A percentile compares a stretch with the other conserved stretches of the same genome.
Evolutionary conservation across 2,113 vertebrate species (phyloP).

Genomic region (Alligator sinensis): DNA sequence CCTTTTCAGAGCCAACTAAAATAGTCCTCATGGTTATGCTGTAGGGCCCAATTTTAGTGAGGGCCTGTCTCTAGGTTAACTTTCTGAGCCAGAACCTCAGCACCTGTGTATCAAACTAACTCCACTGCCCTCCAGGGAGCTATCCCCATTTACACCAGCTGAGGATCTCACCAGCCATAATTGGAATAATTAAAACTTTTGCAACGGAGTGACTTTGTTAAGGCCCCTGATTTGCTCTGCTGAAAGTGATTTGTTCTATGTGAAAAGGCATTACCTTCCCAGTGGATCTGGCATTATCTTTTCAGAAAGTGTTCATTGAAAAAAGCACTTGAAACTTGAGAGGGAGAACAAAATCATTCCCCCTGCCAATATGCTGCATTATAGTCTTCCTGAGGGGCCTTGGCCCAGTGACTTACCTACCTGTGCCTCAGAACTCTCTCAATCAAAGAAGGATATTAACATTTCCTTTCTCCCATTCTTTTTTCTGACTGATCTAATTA

Average conservation of each 20-base stretch:
- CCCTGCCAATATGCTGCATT: background rate
- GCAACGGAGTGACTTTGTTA: slow-evolving; percentile 16
- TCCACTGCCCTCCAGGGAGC: background rate
- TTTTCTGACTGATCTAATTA: background rate
- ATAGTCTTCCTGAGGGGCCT: background rate
- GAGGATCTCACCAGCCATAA: background rate
- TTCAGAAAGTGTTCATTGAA: background rate
- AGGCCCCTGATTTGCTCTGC: slow-evolving; percentile 6
- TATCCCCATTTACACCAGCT: accelerated
- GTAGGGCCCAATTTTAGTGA: background rate
- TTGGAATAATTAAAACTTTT: background rate
- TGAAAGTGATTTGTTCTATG: slow-evolving; percentile 11
- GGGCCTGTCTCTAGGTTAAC: background rate
- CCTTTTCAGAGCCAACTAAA: background rate
- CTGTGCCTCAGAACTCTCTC: accelerated
- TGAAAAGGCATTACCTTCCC: background rate
- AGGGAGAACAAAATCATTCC: background rate
- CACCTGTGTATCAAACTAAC: accelerated
- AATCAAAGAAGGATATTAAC: background rate
- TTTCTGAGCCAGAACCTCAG: background rate
- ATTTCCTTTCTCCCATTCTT: background rate
- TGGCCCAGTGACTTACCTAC: background rate
- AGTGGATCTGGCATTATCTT: background rate
- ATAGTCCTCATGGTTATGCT: accelerated
- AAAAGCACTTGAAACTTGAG: slow-evolving; percentile 7